Conservation (phyloP, 1,140 invertebrate genomes). For the Microvelia longipes region DNA sequence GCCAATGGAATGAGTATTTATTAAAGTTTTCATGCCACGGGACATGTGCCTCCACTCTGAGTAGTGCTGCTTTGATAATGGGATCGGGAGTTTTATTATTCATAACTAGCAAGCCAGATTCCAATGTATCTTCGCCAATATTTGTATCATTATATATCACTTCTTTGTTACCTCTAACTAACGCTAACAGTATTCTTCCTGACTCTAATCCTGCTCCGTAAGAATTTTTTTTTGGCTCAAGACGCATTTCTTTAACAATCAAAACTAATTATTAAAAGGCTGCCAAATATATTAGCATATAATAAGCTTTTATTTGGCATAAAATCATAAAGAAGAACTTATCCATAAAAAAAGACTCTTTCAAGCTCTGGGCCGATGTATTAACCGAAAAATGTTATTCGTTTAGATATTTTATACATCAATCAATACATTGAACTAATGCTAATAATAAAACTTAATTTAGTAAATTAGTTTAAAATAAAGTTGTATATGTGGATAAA, state of each 20-base stretch:
- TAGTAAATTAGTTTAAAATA: too few relatives aligned
- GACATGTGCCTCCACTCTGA: background rate
- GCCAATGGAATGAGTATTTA: background rate
- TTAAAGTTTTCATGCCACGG: background rate
- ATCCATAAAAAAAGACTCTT: too few relatives aligned
- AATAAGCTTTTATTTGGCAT: too few relatives aligned
- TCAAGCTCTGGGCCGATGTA: too few relatives aligned
- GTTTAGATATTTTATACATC: too few relatives aligned
- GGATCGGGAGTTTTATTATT: background rate
- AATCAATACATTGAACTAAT: too few relatives aligned
- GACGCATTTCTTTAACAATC: background rate
- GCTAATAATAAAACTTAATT: too few relatives aligned
- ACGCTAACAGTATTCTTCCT: background rate
- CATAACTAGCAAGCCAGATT: background rate
- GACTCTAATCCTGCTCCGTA: background rate
- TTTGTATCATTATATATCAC: background rate
- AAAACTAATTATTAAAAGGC: too few relatives aligned
- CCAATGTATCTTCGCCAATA: background rate
- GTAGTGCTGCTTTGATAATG: background rate
- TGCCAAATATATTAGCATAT: too few relatives aligned
- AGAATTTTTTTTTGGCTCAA: background rate
- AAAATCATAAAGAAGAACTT: too few relatives aligned
- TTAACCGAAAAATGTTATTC: too few relatives aligned
- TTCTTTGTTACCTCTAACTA: background rate
- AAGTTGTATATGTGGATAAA: too few relatives aligned